Evolutionary conservation across 1,140 invertebrate genomes (phyloP), one percentile per base, ranked within the genome.

Genomic region (Papilio polytes): DNA sequence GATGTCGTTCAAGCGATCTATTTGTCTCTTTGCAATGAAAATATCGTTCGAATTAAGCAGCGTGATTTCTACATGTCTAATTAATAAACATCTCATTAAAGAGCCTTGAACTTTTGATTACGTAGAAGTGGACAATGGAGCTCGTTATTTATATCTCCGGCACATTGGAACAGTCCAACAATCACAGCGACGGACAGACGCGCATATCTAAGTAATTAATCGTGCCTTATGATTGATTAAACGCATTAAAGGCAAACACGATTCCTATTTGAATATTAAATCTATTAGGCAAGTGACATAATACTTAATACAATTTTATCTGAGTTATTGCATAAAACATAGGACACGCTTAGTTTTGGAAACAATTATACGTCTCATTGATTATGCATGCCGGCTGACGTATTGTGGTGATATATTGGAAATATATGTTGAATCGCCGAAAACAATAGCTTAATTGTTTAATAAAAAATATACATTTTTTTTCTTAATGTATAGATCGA

Each of bases 141-240:
- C 89, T 92, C 84, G 87, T 92, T 92, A 92, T 89, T 88, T 88
- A 91, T 91, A 88, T 88, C 85, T 88, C 86, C 87, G 86, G 84
- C 83, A 90, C 82, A 85, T 82, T 87, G 82, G 83, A 82, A 84
- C 85, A 78, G 36, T 59, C 77, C 53, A 86, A 89, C 89, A 92
- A 90, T 92, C 91, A 86, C 78, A 88, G 80, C 82, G 84, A 87
- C 85, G 87, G 83, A 88, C 85, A 82, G 88, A 84, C 83, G 81
- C 85, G 87, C 89, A 81, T 94, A 93, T 93, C 92, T 94, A 78
- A 87, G 89, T 94, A 95, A 94, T 94, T 95, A 94, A 94, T 95
- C 92, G 91, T 91, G 84, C 77, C 85, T 90, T 92, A 93, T 94
- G 94, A 95, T 95, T 95, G 94, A 95, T 95, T 95, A 92, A 95